These are phyloP conservation scores for Asobara japonica DNA, from an alignment of 1,140 invertebrate species.

Conservation along the genomic window DNA sequence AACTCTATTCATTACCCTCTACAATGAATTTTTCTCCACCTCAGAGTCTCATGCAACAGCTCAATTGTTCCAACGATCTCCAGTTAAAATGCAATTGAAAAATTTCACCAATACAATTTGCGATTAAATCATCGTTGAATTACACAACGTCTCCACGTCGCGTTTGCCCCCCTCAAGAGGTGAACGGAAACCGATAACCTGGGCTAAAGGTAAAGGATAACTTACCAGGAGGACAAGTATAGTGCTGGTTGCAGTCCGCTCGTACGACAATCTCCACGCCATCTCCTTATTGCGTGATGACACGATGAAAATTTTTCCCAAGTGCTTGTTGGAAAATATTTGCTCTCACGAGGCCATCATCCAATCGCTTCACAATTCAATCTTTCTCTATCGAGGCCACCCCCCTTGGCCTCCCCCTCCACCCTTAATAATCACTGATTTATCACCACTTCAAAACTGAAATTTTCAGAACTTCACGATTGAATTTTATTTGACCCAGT, in stretches of 20 bases:
- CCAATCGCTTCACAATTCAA: conserved; percentile 41
- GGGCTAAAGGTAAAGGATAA: conserved; percentile 36
- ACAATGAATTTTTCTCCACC: too few species aligned
- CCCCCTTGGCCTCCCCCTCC: not conserved
- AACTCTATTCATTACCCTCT: too few species aligned
- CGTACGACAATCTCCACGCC: conserved; percentile 58
- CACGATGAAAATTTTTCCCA: conserved; percentile 33
- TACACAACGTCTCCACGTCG: conserved; percentile 2
- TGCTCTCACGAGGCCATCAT: conserved; percentile 36
- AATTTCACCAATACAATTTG: conserved; percentile 19
- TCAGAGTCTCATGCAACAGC: too few species aligned
- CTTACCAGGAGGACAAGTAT: conserved; percentile 62
- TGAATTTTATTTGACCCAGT: too few species aligned
- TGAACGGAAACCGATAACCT: conserved; percentile 14
- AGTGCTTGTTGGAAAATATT: conserved; percentile 29
- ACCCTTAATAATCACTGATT: not conserved
- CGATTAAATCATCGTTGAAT: conserved; percentile 31
- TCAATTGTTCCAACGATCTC: too few species aligned
- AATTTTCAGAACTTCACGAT: too few species aligned
- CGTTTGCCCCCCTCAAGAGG: conserved; percentile 12
- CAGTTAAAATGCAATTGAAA: not conserved
- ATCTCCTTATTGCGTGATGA: conserved; percentile 50
- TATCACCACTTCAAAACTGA: not conserved
- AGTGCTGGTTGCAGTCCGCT: conserved; percentile 57
- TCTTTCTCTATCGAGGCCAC: not conserved